phyloP scores from a whole-genome alignment of 2,797 vertebrate genomes.

The Falco rusticolus region DNA sequence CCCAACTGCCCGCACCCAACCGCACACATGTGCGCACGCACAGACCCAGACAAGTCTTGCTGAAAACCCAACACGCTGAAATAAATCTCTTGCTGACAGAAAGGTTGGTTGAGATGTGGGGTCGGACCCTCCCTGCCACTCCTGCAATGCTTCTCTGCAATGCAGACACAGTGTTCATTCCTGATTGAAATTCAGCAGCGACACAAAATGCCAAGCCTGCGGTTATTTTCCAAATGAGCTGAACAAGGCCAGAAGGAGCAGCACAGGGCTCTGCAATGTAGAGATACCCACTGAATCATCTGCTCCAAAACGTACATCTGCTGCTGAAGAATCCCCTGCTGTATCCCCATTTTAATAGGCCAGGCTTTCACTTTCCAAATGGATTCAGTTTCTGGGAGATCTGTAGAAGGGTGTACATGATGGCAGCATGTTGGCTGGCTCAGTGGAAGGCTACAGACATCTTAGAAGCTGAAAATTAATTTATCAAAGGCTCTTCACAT shows the following conservation, averaged over 20 bases:
- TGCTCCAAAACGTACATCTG: background rate
- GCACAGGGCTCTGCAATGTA: background rate
- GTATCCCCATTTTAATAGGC: background rate
- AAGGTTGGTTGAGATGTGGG: background rate
- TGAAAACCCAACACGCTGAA: background rate
- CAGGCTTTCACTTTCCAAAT: background rate
- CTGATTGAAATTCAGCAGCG: background rate
- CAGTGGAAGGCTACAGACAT: background rate
- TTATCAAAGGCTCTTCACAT: background rate
- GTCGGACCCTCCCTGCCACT: background rate
- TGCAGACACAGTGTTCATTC: background rate
- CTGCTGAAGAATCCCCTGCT: background rate
- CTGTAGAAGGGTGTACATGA: background rate
- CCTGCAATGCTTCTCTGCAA: background rate
- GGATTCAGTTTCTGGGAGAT: background rate
- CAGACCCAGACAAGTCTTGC: background rate
- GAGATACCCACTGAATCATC: background rate
- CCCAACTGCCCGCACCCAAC: background rate
- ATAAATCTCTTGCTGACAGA: background rate
- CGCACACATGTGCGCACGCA: fast-evolving
- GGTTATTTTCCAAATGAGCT: background rate
- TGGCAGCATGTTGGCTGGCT: background rate
- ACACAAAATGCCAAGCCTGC: background rate
- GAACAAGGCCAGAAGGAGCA: background rate
- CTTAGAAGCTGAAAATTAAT: background rate